phyloP scores from a whole-genome alignment of 2,888 invertebrate species.

The Nomada goodeniana region DNA sequence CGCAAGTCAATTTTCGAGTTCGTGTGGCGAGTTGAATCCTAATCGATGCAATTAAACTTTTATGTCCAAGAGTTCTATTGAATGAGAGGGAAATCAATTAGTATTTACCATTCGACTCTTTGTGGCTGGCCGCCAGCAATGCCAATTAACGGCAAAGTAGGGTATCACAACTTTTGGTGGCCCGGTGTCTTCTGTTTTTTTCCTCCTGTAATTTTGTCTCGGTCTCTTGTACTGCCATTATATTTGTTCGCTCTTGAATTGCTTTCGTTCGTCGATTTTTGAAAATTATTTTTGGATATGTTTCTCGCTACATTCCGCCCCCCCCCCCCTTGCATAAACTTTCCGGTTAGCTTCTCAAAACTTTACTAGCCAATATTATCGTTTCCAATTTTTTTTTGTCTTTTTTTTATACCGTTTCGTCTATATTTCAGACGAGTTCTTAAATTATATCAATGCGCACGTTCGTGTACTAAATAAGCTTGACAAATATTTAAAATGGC shows the following conservation, averaged over 20 bases:
- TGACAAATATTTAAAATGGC: not conserved
- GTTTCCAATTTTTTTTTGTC: not conserved
- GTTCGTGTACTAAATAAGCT: not conserved
- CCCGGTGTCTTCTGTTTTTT: conserved; percentile 8
- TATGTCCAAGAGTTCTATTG: conserved; percentile 11
- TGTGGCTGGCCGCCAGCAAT: conserved; percentile 42
- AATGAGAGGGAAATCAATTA: conserved; percentile 35
- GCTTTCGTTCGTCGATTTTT: not conserved
- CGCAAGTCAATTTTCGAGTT: conserved; percentile 17
- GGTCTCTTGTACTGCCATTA: conserved; percentile 29
- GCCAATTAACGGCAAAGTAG: conserved; percentile 48
- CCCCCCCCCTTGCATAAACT: not conserved
- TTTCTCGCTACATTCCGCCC: not conserved
- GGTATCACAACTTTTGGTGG: conserved; percentile 30
- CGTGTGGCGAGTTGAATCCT: conserved; percentile 16
- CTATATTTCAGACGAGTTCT: too few species aligned
- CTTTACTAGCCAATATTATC: not conserved
- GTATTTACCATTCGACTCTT: conserved; percentile 47
- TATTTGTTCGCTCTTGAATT: conserved; percentile 41
- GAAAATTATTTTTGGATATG: not conserved
- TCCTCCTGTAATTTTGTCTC: conserved; percentile 40
- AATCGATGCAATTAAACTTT: conserved; percentile 47
- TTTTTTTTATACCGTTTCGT: not conserved
- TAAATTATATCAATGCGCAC: not conserved
- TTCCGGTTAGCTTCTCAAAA: not conserved